Percentiles rank a stretch among this genome's conserved stretches.
These are phyloP conservation scores for Vanacampus margaritifer DNA, from an alignment of 2,113 vertebrate species.

Conservation along the genomic window DNA sequence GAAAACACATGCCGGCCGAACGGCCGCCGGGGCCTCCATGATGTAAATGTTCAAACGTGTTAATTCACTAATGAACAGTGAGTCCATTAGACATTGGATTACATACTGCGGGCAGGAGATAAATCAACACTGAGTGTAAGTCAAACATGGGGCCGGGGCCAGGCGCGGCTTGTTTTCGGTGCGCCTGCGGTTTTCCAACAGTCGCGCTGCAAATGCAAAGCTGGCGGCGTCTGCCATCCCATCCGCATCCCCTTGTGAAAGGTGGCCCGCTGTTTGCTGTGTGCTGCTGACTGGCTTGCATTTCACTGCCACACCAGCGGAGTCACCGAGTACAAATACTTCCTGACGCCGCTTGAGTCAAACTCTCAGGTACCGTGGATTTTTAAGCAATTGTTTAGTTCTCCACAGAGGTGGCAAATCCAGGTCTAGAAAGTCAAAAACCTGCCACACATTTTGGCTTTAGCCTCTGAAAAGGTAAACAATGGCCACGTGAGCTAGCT, in stretches of 20 bases:
- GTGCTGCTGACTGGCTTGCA: slow-evolving; percentile 45
- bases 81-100: slow-evolving; percentile 66
- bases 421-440: no score
- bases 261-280: slow-evolving; percentile 57
- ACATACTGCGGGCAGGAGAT: slow-evolving; percentile 61
- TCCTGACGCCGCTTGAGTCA: background rate
- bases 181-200: slow-evolving; percentile 67
- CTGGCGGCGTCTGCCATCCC: no score
- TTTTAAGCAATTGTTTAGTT: background rate
- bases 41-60: slow-evolving; percentile 61
- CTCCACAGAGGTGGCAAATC: no score
- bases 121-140: slow-evolving; percentile 61
- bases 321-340: background rate
- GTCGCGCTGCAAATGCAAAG: no score
- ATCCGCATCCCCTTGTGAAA: slow-evolving; percentile 67
- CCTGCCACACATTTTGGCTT: no score
- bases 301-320: slow-evolving; percentile 45
- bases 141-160: slow-evolving; percentile 51
- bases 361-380: background rate
- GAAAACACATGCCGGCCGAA: slow-evolving; percentile 34
- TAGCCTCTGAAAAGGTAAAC: no score
- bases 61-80: slow-evolving; percentile 70
- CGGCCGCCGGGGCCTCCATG: slow-evolving; percentile 22
- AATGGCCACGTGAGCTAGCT: no score
- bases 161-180: slow-evolving; percentile 62